Evolutionary conservation across 2,888 invertebrate species (phyloP).

Genomic region (Calameuta idolon): DNA sequence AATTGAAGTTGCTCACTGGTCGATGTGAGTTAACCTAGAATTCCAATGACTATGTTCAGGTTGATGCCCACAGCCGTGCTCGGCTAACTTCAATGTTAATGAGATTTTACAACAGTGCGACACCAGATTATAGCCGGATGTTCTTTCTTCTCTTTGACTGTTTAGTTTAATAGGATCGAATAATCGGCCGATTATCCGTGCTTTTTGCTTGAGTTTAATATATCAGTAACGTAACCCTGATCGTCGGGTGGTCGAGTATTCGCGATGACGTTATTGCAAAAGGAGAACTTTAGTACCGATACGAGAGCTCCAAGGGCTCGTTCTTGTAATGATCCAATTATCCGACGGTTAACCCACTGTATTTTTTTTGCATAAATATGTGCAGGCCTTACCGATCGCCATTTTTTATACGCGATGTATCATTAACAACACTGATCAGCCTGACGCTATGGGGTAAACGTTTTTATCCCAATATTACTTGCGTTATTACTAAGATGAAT

Average conservation of each 20-base stretch:
- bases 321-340: conserved; percentile 1
- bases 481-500: no score
- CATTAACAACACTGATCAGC: background rate
- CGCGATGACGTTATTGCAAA: background rate
- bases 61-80: background rate
- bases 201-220: no score
- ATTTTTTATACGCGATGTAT: background rate
- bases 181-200: no score
- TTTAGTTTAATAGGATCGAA: background rate
- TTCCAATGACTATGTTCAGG: background rate
- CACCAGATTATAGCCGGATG: background rate
- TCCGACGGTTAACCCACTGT: background rate
- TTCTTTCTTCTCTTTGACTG: background rate
- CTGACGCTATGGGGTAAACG: background rate
- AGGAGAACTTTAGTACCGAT: background rate
- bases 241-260: background rate
- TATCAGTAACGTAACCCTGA: background rate
- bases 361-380: background rate
- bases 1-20: background rate
- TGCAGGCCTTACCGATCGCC: background rate
- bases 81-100: background rate
- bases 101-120: background rate
- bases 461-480: no score
- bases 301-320: background rate
- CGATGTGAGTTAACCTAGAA: background rate